Evolutionary conservation across 2,888 invertebrate species (phyloP).

Genomic region (Drosophila meridiana): DNA sequence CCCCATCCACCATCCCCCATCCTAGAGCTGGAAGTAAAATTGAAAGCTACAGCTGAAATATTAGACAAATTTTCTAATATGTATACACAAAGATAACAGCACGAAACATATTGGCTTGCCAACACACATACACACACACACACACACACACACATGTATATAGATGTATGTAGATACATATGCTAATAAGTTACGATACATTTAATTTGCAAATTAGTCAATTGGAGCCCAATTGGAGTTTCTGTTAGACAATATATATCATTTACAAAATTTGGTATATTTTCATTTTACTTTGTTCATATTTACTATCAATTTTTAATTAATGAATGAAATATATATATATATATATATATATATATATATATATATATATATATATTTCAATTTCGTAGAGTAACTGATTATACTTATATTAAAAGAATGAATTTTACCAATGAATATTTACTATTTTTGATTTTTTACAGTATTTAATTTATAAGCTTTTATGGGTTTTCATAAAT

Average conservation of each 20-base stretch:
- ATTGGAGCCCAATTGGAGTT: neutral
- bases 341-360: too few relatives aligned
- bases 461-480: neutral
- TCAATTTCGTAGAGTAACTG: neutral
- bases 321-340: neutral
- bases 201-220: constrained; percentile 16
- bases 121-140: constrained; percentile 9
- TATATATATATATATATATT: neutral
- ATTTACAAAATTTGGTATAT: neutral
- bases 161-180: neutral
- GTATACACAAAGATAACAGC: constrained; percentile 33
- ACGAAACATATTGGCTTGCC: constrained; percentile 13
- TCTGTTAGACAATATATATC: neutral
- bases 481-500: neutral
- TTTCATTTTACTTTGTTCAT: neutral
- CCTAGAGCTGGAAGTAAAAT: neutral
- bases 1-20: neutral
- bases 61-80: constrained; percentile 61
- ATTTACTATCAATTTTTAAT: neutral
- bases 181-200: constrained; percentile 17
- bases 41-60: constrained; percentile 33
- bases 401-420: neutral
- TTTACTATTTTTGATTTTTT: neutral
- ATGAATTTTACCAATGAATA: neutral
- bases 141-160: neutral